These are phyloP conservation scores for Hipposideros larvatus DNA, from an alignment of 2,797 vertebrate species.

Conservation along the genomic window DNA sequence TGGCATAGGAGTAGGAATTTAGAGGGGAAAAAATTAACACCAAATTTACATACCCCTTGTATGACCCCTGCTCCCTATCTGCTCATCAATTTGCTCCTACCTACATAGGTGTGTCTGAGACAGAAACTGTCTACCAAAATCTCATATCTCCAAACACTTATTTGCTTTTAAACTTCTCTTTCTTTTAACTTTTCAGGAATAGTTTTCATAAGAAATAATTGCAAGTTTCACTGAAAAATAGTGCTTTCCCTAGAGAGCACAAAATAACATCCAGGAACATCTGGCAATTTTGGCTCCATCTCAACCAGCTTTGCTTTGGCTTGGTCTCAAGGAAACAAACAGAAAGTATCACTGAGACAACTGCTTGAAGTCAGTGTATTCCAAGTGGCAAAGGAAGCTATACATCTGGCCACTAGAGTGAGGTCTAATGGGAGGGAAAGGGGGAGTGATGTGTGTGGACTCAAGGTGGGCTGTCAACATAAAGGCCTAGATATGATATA, in stretches of 20 bases:
- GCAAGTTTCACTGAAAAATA: slow-evolving; percentile 34
- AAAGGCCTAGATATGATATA: neutral
- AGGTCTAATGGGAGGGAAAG: neutral
- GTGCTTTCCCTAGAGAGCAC: slow-evolving; percentile 10
- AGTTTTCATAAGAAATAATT: slow-evolving; percentile 28
- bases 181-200: slow-evolving; percentile 29
- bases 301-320: slow-evolving; percentile 1
- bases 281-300: slow-evolving; percentile 16
- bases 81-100: neutral
- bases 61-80: neutral
- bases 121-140: neutral
- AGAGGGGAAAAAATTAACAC: neutral
- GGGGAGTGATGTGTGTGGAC: neutral
- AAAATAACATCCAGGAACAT: slow-evolving; percentile 22
- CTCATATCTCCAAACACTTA: neutral
- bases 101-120: neutral
- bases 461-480: neutral
- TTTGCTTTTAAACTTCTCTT: neutral
- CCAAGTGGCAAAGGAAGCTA: neutral
- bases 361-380: neutral
- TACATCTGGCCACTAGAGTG: neutral
- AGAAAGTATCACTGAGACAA: neutral
- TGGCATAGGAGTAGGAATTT: neutral
- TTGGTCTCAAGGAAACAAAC: neutral
- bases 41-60: neutral